Evolutionary conservation across 1,140 invertebrate species (phyloP), one percentile per base, ranked within the genome.

Genomic region (Asbolus verrucosus): DNA sequence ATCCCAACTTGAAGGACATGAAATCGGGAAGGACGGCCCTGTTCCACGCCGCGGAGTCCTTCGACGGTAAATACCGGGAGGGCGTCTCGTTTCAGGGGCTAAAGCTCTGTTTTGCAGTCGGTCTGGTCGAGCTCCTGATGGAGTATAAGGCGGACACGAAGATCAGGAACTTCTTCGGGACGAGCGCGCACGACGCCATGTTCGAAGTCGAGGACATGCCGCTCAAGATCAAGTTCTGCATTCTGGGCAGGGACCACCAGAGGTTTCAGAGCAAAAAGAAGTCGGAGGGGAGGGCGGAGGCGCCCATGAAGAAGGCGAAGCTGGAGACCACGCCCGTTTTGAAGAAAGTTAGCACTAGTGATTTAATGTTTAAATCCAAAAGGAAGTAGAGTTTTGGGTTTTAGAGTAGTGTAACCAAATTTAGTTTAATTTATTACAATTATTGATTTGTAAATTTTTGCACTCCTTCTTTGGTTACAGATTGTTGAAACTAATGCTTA

Each of bases 121-220:
- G 73, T 15, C 75, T 77, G 54, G 78, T 78, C 0, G 46, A 72
- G 24, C 43, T 77, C 1, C 38, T 79, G 24, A 24, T 79, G 30
- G 11, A 74, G 11, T 27, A 75, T 43, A 27, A 54, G 0, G 77
- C 77, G 0, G 68, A 77, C 65, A 75, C 77, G 13, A 79, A 77
- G 70, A 62, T 78, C 3, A 63, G 72, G 11, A 79, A 79, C 50
- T 79, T 79, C 38, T 77, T 77, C 31, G 78, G 78, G 8, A 77
- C 76, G 6, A 77, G 75, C 36, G 69, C 77, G 0, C 77, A 79
- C 62, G 78, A 79, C 27, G 78, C 78, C 1, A 77, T 78, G 73
- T 79, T 77, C 63, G 78, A 79, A 65, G 19, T 79, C 8, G 74
- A 78, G 6, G 73, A 74, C n/a, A 74, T 79, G 11, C 69, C 72